Base-by-base conservation (phyloP, 2,888 invertebrate genomes). In the Eupithecia pulchellata region DNA sequence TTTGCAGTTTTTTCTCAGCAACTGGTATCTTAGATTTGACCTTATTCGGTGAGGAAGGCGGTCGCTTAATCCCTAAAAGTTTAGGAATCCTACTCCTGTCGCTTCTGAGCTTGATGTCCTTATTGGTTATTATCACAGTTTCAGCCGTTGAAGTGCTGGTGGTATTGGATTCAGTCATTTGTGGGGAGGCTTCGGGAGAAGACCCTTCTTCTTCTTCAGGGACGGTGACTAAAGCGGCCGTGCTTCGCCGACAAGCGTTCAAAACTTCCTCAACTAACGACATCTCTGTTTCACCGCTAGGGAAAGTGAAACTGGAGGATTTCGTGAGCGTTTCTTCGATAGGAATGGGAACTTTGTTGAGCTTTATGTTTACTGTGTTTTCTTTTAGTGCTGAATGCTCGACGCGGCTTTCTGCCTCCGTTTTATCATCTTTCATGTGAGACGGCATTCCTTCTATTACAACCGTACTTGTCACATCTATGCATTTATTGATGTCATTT, bases 121-220 rank as follows among this genome's bases (percentile, higher is more conserved):
- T 95, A 92, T 93, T 95, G 90, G 95, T 95, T 91, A 96, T 95
- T 87, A 96, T 96, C 86, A 96, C 95, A 83, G 96, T 96, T 90
- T 96, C 96, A 75, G 96, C 96, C 72, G 96, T 96, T 81, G 96
- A 96, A 70, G 95, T 95, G 87, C 95, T 96, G 71, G 96, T 96
- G 75, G 96, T 96, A 82, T 95, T 92, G 17, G 96, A 96, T 89
- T 96, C 96, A 86, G 95, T 95, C 92, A 95, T 95, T 87, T 95
- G 95, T 63, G 95, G 95, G 6, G 95, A 95, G 76, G 89, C 91
- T 78, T 94, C 94, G 52, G 94, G 93, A 1, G 92, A 92, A 3
- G 95, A 95, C 62, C 94, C 92, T 80, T 96, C 96, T 82, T 96
- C 96, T 79, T 96, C 96, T 84, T 96, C 96, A 14, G 95, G 95